Percentiles rank a stretch among this genome's conserved stretches.
These are phyloP conservation scores for Brienomyrus brachyistius DNA, from an alignment of 2,113 vertebrate species.

Conservation along the genomic window DNA sequence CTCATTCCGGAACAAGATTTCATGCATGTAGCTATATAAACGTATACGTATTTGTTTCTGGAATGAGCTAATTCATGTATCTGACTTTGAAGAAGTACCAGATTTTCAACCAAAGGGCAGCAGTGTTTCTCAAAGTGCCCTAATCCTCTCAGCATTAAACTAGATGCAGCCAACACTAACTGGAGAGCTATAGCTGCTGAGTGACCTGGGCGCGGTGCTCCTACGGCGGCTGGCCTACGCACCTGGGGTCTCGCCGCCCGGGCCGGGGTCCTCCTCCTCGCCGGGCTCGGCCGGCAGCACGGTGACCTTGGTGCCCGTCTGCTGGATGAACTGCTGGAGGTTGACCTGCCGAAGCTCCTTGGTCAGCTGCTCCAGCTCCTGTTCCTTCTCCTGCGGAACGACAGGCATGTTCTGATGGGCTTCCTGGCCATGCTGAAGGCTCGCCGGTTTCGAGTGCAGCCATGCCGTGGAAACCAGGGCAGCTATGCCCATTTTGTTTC, in stretches of 20 bases:
- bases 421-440: background rate
- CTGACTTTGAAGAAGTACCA: background rate
- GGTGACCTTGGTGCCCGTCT: slow-evolving; percentile 92
- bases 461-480: background rate
- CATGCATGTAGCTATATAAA: background rate
- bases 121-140: background rate
- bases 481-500: background rate
- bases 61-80: background rate
- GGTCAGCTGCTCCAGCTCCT: slow-evolving; percentile 89
- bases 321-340: slow-evolving; percentile 95
- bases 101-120: background rate
- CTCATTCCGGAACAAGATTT: too few relatives aligned
- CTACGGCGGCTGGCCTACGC: background rate
- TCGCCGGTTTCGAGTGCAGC: background rate
- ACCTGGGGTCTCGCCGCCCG: slow-evolving; percentile 62
- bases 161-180: background rate
- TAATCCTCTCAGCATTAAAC: background rate
- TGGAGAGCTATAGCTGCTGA: background rate
- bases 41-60: background rate
- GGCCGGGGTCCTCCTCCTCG: slow-evolving; percentile 67
- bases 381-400: slow-evolving; percentile 76
- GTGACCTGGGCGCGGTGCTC: background rate
- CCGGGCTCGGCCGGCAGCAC: slow-evolving; percentile 83
- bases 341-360: slow-evolving; percentile 96
- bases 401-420: background rate